Evolutionary conservation across 64 coral and sea anemone genomes (phyloP).

Genomic region (Porites australiensis): DNA sequence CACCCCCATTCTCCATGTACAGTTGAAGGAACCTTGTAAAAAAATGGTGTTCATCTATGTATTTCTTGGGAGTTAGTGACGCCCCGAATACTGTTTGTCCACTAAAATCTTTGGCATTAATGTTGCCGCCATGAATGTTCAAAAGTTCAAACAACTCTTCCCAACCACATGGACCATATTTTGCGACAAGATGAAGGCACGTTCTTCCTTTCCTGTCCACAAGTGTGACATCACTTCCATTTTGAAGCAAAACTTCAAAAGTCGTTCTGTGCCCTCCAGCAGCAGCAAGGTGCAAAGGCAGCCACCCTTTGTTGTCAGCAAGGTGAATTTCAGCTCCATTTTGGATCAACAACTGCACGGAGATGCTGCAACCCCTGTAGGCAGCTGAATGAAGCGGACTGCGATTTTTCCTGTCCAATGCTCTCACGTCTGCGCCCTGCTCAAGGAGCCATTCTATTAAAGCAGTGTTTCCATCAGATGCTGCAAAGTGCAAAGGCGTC

Average conservation of each 20-base stretch:
- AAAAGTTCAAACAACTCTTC: not conserved
- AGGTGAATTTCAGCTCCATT: conserved; percentile 65
- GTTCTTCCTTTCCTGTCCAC: not conserved
- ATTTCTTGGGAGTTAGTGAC: too few relatives aligned
- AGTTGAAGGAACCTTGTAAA: too few relatives aligned
- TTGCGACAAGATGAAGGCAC: not conserved
- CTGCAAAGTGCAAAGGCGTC: conserved; percentile 35
- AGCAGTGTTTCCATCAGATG: not conserved
- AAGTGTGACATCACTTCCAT: not conserved
- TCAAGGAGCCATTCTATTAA: conserved; percentile 9
- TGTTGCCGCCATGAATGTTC: not conserved
- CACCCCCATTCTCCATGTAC: conserved; percentile 2
- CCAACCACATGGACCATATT: not conserved
- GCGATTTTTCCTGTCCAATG: not conserved
- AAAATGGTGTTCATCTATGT: not conserved
- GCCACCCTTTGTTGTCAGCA: conserved; percentile 21
- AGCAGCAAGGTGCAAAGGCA: conserved; percentile 19
- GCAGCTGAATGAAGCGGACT: conserved; percentile 55
- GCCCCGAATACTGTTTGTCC: not conserved
- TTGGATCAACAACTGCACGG: conserved; percentile 52
- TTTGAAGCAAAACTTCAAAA: not conserved
- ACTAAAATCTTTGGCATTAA: conserved; percentile 5
- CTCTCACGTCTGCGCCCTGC: conserved; percentile 7
- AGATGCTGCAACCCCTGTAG: not conserved
- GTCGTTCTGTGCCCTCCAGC: not conserved